A percentile compares a stretch with the other conserved stretches of the same genome.
Conservation (phyloP, 2,888 invertebrate species). For the Andrena bicolor region DNA sequence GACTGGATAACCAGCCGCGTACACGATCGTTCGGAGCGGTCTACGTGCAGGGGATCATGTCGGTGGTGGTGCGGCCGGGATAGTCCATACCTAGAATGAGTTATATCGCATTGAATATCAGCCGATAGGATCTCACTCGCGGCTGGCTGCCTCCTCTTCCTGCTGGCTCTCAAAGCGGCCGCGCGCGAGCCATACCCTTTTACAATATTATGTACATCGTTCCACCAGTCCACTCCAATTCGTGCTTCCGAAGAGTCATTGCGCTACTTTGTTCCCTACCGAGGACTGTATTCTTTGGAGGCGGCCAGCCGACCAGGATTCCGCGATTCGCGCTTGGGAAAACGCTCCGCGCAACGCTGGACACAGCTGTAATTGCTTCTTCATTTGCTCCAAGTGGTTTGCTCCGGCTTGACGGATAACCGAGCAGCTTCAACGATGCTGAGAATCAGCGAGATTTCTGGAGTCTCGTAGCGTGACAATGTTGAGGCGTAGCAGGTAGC, state of each 20-base stretch:
- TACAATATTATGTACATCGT: slow-evolving; percentile 56
- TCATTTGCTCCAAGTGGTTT: no score
- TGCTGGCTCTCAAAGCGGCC: slow-evolving; percentile 61
- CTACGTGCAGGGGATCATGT: slow-evolving; percentile 6
- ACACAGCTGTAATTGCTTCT: slow-evolving; percentile 12
- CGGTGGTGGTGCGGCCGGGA: slow-evolving; percentile 13
- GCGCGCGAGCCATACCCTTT: slow-evolving; percentile 65
- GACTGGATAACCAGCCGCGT: slow-evolving; percentile 22
- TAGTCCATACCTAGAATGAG: slow-evolving; percentile 69
- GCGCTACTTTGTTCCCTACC: slow-evolving; percentile 46
- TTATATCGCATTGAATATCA: slow-evolving; percentile 72
- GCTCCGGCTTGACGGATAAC: no score
- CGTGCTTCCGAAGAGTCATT: slow-evolving; percentile 59
- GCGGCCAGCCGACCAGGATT: slow-evolving; percentile 5
- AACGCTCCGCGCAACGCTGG: no score
- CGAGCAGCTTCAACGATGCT: no score
- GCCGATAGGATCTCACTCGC: slow-evolving; percentile 70
- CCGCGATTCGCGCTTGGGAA: not conserved
- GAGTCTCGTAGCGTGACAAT: no score
- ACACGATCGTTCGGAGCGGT: not conserved
- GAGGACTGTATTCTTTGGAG: slow-evolving; percentile 13
- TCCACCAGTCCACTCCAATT: slow-evolving; percentile 60
- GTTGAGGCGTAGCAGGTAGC: no score
- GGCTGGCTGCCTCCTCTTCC: slow-evolving; percentile 59
- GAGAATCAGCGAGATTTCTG: no score